phyloP scores from a whole-genome alignment of 2,888 invertebrate species.

The Harpagoxenus sublaevis region DNA sequence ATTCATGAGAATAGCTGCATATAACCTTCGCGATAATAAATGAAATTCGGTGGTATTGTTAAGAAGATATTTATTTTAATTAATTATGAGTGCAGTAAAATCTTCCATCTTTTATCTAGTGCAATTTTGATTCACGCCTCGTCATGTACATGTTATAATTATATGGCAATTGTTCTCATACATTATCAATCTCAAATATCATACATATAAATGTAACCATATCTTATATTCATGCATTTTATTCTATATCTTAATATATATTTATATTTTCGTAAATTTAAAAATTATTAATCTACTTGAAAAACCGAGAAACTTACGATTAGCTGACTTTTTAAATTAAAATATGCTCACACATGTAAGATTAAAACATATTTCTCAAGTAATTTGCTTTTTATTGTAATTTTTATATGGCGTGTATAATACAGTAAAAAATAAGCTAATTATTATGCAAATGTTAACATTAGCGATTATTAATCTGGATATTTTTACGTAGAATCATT shows the following conservation, averaged over 20 bases:
- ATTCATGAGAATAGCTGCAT: not conserved
- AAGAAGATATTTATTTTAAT: constrained; percentile 3
- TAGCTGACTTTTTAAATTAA: not conserved
- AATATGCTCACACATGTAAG: not conserved
- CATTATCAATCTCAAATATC: not conserved
- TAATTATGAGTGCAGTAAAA: not conserved
- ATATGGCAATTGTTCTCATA: not conserved
- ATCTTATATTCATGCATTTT: not conserved
- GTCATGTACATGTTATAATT: not conserved
- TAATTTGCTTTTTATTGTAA: constrained; percentile 14
- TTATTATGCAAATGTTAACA: not conserved
- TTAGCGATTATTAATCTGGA: constrained; percentile 5
- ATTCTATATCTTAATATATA: not conserved
- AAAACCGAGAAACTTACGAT: not conserved
- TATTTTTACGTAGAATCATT: not conserved
- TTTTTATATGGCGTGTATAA: not conserved
- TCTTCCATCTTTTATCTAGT: not conserved
- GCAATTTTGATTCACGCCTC: not conserved
- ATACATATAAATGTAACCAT: not conserved
- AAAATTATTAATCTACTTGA: not conserved
- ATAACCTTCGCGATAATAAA: constrained; percentile 5
- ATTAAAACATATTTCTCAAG: not conserved
- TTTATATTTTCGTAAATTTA: not conserved
- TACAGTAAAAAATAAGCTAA: not conserved
- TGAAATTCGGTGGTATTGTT: constrained; percentile 1